Conservation (phyloP, 2,888 invertebrate species). For the Andrena trimmerana region DNA sequence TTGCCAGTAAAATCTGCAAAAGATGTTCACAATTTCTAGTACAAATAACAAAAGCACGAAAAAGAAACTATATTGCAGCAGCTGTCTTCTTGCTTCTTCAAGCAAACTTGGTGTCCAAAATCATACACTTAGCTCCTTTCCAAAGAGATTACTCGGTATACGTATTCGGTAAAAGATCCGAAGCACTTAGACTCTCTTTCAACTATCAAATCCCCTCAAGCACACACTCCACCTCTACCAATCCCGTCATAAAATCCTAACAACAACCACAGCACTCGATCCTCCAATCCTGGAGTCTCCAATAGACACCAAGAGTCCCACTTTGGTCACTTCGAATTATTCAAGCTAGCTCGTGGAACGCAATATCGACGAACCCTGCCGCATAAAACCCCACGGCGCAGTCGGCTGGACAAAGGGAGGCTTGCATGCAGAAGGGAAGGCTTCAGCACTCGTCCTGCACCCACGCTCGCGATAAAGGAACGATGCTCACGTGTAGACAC, state of each 20-base stretch:
- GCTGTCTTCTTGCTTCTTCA: no score
- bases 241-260: no score
- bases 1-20: slow-evolving; percentile 61
- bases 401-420: background rate
- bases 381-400: background rate
- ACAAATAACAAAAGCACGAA: no score
- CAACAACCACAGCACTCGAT: no score
- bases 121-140: no score
- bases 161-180: no score
- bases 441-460: background rate
- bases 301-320: background rate
- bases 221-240: no score
- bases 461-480: slow-evolving; percentile 11
- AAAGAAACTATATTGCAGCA: background rate
- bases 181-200: no score
- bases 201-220: no score
- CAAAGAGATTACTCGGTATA: no score
- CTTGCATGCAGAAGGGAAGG: background rate
- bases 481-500: slow-evolving; percentile 61
- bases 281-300: no score
- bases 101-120: no score
- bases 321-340: background rate
- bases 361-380: background rate
- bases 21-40: background rate
- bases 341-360: background rate